These are phyloP conservation scores for Eremophila alpestris DNA, from an alignment of 2,797 vertebrate species.

Conservation along the genomic window DNA sequence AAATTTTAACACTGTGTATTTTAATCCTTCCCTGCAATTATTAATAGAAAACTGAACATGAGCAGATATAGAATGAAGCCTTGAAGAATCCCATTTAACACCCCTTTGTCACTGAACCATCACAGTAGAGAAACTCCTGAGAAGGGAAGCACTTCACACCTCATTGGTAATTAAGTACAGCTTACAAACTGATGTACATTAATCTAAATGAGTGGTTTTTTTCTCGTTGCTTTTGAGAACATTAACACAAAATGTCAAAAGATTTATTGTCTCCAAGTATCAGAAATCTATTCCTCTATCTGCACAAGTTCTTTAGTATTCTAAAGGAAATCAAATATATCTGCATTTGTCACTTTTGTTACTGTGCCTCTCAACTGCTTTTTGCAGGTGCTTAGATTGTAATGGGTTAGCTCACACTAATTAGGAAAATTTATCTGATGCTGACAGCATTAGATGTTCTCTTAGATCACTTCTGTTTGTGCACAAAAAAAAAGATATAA, in stretches of 20 bases:
- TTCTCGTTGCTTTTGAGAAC: neutral
- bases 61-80: neutral
- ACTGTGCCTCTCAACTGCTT: neutral
- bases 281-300: neutral
- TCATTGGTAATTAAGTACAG: neutral
- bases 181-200: neutral
- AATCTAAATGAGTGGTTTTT: neutral
- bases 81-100: neutral
- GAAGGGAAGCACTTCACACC: neutral
- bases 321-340: neutral
- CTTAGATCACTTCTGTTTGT: neutral
- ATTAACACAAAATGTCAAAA: neutral
- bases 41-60: neutral
- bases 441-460: neutral
- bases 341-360: neutral
- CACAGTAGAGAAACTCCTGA: neutral
- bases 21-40: conserved; percentile 22
- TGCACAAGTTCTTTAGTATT: neutral
- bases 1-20: conserved; percentile 15
- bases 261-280: neutral
- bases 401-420: neutral
- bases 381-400: neutral
- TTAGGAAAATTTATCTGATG: neutral
- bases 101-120: neutral
- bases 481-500: neutral